Percentiles rank a stretch among this genome's conserved stretches.
phyloP scores from a whole-genome alignment of 2,888 invertebrate species.

The Leptinotarsa peninsularis region DNA sequence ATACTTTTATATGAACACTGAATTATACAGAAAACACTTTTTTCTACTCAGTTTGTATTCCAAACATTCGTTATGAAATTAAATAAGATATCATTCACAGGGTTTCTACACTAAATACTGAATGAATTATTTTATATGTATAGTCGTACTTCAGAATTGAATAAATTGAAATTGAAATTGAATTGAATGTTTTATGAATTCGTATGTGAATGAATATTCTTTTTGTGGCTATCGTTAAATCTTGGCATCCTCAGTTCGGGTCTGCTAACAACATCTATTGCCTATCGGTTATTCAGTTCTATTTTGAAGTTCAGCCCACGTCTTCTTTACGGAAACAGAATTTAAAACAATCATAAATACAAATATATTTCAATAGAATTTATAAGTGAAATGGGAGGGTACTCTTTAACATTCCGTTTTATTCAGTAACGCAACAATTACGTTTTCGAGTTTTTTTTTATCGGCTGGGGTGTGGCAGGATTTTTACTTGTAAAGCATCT shows the following conservation, averaged over 20 bases:
- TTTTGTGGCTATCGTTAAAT: no score
- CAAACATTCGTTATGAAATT: no score
- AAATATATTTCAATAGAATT: conserved; percentile 37
- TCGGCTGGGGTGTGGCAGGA: neutral
- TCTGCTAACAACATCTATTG: conserved; percentile 26
- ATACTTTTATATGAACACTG: no score
- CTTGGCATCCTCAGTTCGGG: conserved; percentile 12
- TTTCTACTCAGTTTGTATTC: no score
- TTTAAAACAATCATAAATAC: conserved; percentile 43
- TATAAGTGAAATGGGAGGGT: conserved; percentile 31
- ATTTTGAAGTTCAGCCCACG: conserved; percentile 40
- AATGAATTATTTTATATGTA: no score
- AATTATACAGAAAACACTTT: no score
- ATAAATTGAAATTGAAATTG: no score
- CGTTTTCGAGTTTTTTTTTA: neutral
- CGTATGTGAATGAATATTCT: no score
- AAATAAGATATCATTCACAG: no score
- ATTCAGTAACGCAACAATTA: conserved; percentile 7
- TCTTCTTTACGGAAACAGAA: conserved; percentile 38
- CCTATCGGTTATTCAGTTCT: conserved; percentile 29
- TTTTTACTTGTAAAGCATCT: neutral
- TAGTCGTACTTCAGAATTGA: no score
- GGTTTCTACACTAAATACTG: no score
- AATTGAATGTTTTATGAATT: no score
- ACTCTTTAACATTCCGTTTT: conserved; percentile 24